phyloP scores from a whole-genome alignment of 1,140 invertebrate species.

The Cherax quadricarinatus region DNA sequence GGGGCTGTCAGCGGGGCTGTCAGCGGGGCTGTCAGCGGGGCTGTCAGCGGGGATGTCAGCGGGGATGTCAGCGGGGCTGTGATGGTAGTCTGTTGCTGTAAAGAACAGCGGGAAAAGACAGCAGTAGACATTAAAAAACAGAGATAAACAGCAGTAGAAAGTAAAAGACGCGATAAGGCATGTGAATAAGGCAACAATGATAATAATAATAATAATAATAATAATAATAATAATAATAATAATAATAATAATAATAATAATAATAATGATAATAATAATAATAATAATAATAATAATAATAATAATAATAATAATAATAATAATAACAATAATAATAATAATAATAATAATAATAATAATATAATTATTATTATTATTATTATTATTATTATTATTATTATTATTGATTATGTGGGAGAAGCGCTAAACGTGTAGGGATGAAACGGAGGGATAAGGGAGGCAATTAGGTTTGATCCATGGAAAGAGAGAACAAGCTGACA shows the following conservation, averaged over 20 bases:
- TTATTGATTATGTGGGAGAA: too few species aligned
- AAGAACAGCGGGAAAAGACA: background rate
- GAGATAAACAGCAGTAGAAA: background rate
- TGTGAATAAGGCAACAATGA: background rate
- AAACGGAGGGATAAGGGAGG: too few species aligned
- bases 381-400: too few species aligned
- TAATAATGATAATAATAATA: background rate
- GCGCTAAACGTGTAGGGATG: too few species aligned
- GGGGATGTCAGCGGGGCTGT: background rate
- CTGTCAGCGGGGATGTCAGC: too few species aligned
- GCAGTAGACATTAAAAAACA: background rate
- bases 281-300: background rate
- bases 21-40: too few species aligned
- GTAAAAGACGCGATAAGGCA: background rate
- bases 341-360: too few species aligned
- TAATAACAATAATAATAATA: background rate
- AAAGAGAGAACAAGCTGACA: too few species aligned
- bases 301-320: background rate
- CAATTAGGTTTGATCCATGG: too few species aligned
- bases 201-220: background rate
- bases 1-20: too few species aligned
- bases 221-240: background rate
- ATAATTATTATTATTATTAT: too few species aligned
- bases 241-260: background rate
- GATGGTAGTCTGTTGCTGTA: background rate